Evolutionary conservation across 2,888 invertebrate species (phyloP).

Genomic region (Pammene fasciana): DNA sequence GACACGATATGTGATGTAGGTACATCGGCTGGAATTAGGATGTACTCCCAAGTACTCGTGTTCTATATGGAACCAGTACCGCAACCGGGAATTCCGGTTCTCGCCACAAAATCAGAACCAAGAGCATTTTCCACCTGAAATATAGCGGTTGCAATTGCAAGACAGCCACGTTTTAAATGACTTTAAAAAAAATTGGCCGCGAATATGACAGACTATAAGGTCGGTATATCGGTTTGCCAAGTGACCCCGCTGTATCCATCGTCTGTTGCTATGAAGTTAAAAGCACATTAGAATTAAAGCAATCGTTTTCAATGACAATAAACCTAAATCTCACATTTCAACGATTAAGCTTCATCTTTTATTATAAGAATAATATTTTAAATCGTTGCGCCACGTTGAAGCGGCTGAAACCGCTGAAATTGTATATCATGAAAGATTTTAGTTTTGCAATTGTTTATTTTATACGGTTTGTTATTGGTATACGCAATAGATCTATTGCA

Average conservation of each 20-base stretch:
- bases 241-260: conserved; percentile 9
- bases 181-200: no score
- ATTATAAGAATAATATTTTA: conserved; percentile 30
- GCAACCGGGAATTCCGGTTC: no score
- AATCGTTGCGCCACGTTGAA: conserved; percentile 10
- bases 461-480: conserved; percentile 12
- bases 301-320: conserved; percentile 26
- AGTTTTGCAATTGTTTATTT: conserved; percentile 18
- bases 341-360: conserved; percentile 21
- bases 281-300: conserved; percentile 37
- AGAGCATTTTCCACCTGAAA: no score
- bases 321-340: conserved; percentile 34
- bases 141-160: no score
- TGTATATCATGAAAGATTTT: neutral
- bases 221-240: neutral
- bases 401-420: conserved; percentile 13
- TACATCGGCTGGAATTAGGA: no score
- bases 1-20: no score
- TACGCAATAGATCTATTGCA: neutral
- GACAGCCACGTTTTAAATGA: no score
- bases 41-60: no score
- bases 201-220: neutral
- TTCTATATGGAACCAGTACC: no score
- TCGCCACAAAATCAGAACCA: no score
- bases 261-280: conserved; percentile 21